Base-by-base conservation (phyloP, 1,140 invertebrate genomes). In the Phymorhynchus buccinoides region DNA sequence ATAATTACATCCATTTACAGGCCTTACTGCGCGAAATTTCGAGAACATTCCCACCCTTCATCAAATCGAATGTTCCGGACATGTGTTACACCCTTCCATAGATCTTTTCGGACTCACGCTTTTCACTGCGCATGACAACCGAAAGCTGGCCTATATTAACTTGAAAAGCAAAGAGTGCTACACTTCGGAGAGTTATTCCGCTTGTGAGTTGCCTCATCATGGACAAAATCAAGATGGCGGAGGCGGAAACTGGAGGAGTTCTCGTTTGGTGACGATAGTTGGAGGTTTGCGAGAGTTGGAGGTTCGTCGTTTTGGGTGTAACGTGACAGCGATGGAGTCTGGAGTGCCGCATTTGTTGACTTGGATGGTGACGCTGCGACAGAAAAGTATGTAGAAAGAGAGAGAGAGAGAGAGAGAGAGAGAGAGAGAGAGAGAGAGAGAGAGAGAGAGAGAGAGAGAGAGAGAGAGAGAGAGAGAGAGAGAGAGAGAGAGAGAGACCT, bases 111-210 rank as follows among this genome's bases (percentile, higher is more conserved):
- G 37, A n/a, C 18, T 83, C 22, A 71, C 66, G 1, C 62, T 83
- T 3, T 83, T 71, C 81, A 41, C 35, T 6, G 1, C 41, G 0
- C 35, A 41, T 12, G 41, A 42, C 81, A 83, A n/a, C 30, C 56
- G 35, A 18, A 44, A 66, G 12, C 62, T 83, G 18, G 81, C 81
- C 41, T 73, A 42, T 41, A n/a, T 83, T 1, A 83, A 83, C 41
- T 41, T 83, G 39, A 83, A 83, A 62, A 71, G 44, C 35, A 73
- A 73, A 37, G 41, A 42, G 37, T 83, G 81, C 41, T 71, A 62
- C 39, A 83, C 81, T 3, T 83, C 81, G 22, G 62, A 14, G 62
- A 71, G 56, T 42, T 83, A 73, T 30, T 83, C 62, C 12, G 56
- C 66, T 9, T 83, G 81, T 44, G 0, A 14, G n/a, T 42, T 83